phyloP scores from a whole-genome alignment of 2,797 vertebrate species.

The Hyperoplus immaculatus region DNA sequence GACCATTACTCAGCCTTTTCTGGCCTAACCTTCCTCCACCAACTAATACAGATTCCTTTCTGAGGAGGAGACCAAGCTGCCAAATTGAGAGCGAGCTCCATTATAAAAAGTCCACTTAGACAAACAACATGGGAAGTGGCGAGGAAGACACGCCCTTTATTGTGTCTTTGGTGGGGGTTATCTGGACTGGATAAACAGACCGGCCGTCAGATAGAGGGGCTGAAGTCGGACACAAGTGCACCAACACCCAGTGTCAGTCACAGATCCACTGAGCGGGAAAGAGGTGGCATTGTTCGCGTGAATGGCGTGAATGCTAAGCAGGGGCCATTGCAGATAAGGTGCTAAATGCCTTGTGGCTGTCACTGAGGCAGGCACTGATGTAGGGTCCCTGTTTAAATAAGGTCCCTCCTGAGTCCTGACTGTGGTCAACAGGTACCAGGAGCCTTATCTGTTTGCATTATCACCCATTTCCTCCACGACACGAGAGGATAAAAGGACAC shows the following conservation, averaged over 20 bases:
- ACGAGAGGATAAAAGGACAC: conserved; percentile 75
- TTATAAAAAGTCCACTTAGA: conserved; percentile 89
- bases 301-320: conserved; percentile 87
- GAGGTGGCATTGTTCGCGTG: conserved; percentile 86
- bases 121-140: conserved; percentile 90
- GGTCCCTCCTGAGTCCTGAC: conserved; percentile 56
- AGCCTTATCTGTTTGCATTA: conserved; percentile 87
- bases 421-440: conserved; percentile 82
- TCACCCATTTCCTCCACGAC: conserved; percentile 85
- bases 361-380: conserved; percentile 81
- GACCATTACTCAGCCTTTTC: conserved; percentile 69
- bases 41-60: conserved; percentile 60
- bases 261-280: conserved; percentile 81
- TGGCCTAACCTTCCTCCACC: conserved; percentile 41
- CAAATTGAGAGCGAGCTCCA: conserved; percentile 82
- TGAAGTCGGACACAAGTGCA: conserved; percentile 86
- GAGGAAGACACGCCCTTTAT: conserved; percentile 89
- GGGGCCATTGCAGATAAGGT: conserved; percentile 86
- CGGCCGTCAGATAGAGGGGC: conserved; percentile 74
- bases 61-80: conserved; percentile 84
- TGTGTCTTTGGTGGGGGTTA: conserved; percentile 84
- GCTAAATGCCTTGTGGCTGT: conserved; percentile 83
- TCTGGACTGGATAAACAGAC: conserved; percentile 84
- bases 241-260: conserved; percentile 89
- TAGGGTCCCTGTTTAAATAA: conserved; percentile 82